Evolutionary conservation across 2,797 vertebrate species (phyloP).

Genomic region (Halcyon leucocephala): DNA sequence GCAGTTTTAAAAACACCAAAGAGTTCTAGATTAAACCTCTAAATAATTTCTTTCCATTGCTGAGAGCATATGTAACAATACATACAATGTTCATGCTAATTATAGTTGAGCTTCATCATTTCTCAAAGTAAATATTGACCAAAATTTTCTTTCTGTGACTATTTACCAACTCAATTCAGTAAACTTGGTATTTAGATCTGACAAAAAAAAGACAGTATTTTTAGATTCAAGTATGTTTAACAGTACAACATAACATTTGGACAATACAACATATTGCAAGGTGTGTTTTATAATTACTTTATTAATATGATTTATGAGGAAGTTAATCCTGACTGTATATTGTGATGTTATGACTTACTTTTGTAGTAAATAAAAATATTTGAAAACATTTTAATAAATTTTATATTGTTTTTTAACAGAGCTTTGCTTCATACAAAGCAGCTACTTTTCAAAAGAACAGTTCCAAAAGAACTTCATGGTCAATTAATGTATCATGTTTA

Average conservation of each 20-base stretch:
- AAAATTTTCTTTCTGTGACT: background rate
- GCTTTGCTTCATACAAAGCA: background rate
- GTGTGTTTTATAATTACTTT: background rate
- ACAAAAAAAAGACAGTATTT: background rate
- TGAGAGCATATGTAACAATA: constrained; percentile 43
- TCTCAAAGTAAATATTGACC: background rate
- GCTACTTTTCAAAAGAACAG: background rate
- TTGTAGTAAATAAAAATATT: background rate
- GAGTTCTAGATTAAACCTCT: background rate
- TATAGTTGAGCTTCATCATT: background rate
- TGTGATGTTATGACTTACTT: background rate
- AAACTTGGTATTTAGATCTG: background rate
- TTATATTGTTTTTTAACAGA: background rate
- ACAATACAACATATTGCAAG: background rate
- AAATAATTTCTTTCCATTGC: background rate
- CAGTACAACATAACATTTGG: background rate
- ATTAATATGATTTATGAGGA: background rate
- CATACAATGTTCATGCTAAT: constrained; percentile 15
- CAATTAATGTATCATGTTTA: background rate
- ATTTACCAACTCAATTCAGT: background rate
- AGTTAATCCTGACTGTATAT: background rate
- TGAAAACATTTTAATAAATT: background rate
- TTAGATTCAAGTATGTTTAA: background rate
- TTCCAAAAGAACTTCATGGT: background rate
- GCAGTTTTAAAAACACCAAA: background rate